These are phyloP conservation scores for Plutomurus gul DNA, from an alignment of 1,140 invertebrate species.

Conservation along the genomic window DNA sequence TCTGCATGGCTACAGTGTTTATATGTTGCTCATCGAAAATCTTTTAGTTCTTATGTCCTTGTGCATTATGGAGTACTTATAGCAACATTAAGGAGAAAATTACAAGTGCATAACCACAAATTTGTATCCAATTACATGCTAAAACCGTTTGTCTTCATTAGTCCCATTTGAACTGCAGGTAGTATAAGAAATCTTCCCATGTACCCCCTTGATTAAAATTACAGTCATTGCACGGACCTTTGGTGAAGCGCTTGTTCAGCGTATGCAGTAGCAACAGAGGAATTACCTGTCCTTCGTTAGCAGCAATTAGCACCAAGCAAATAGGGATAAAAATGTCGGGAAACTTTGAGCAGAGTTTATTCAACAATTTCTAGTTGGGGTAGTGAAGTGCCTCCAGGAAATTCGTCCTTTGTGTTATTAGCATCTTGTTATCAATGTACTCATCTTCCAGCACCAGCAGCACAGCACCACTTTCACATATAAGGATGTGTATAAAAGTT, in stretches of 20 bases:
- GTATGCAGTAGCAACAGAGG: not conserved
- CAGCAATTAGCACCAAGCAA: no score
- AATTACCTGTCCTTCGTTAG: no score
- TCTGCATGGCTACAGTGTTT: no score
- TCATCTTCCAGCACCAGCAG: not conserved
- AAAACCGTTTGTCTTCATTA: no score
- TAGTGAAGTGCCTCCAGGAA: no score
- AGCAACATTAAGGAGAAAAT: no score
- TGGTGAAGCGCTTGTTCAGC: not conserved
- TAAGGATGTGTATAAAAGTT: no score
- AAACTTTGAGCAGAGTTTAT: not conserved
- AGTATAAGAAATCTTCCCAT: not conserved
- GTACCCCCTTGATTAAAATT: not conserved
- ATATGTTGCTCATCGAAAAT: no score
- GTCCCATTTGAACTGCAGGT: not conserved
- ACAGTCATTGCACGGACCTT: not conserved
- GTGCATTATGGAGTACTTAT: no score
- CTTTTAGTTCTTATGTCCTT: no score
- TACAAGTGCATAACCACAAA: not conserved
- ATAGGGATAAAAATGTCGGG: no score
- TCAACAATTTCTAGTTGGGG: not conserved
- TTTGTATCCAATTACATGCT: not conserved
- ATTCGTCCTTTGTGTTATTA: not conserved
- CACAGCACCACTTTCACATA: not conserved
- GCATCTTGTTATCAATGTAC: not conserved